Conservation (phyloP, 2,113 vertebrate species). For the Albula glossodonta region DNA sequence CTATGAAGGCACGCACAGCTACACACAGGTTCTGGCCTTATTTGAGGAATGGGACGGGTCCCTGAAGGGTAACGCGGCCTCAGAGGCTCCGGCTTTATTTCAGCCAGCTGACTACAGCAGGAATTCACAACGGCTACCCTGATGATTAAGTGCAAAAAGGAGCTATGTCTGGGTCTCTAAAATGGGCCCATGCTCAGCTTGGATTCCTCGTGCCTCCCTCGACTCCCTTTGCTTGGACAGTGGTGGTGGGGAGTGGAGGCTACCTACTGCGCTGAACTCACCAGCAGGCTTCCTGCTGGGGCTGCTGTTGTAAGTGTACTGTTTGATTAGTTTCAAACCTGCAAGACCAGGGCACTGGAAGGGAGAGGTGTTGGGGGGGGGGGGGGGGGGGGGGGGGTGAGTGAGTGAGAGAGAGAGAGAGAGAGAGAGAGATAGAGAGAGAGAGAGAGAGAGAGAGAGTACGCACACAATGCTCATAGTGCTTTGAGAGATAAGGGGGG, state of each 20-base stretch:
- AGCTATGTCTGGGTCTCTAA: background rate
- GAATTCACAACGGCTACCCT: too few species aligned
- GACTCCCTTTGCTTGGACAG: background rate
- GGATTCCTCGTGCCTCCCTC: background rate
- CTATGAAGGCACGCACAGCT: too few species aligned
- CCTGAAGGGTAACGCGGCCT: too few species aligned
- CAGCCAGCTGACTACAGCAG: too few species aligned
- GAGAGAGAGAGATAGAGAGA: background rate
- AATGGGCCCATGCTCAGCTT: background rate
- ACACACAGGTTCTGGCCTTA: too few species aligned
- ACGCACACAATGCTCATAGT: background rate
- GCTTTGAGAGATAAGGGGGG: background rate
- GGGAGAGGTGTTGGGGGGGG: background rate
- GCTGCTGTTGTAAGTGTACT: background rate
- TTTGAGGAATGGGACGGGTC: too few species aligned
- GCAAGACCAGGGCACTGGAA: background rate
- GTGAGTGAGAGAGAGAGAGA: background rate
- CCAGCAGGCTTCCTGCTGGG: constrained; percentile 22
- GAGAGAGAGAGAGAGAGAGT: background rate
- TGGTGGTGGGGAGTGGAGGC: background rate
- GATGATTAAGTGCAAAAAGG: background rate
- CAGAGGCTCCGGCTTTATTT: too few species aligned
- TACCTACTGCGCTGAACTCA: background rate
- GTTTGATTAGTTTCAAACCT: constrained; percentile 29
- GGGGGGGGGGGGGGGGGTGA: background rate